Percentiles rank a stretch among this genome's conserved stretches.
phyloP scores from a whole-genome alignment of 2,888 invertebrate genomes.

The Cataglyphis cursor region DNA sequence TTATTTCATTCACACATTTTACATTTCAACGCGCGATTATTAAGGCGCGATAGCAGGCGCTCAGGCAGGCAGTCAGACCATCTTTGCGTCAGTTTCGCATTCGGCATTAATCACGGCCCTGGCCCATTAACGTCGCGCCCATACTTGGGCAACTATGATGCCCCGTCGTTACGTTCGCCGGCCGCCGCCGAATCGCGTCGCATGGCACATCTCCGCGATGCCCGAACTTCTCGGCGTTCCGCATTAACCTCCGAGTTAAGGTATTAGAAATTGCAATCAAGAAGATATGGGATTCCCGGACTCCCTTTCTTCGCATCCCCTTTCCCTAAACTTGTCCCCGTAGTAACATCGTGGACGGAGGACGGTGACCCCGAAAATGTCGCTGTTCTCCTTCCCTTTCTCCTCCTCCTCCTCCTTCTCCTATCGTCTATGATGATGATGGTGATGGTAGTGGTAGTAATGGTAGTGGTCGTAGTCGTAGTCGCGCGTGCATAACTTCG shows the following conservation, averaged over 20 bases:
- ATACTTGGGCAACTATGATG: slow-evolving; percentile 49
- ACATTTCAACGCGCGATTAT: neutral
- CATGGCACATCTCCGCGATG: slow-evolving; percentile 57
- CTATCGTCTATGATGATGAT: slow-evolving; percentile 34
- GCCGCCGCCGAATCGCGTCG: slow-evolving; percentile 51
- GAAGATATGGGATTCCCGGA: slow-evolving; percentile 30
- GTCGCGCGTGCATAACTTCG: slow-evolving; percentile 83
- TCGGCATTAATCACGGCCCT: slow-evolving; percentile 43
- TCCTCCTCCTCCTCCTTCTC: slow-evolving; percentile 21
- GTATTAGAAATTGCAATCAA: slow-evolving; percentile 59
- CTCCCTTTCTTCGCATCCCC: slow-evolving; percentile 19
- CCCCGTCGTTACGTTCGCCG: slow-evolving; percentile 38
- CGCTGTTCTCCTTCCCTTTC: slow-evolving; percentile 54
- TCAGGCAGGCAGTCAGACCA: neutral
- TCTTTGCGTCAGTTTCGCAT: slow-evolving; percentile 46
- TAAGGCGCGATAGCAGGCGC: neutral
- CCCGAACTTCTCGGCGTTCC: slow-evolving; percentile 53
- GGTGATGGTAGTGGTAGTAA: slow-evolving; percentile 28
- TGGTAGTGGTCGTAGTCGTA: slow-evolving; percentile 60
- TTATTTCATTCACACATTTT: slow-evolving; percentile 11
- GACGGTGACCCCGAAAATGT: slow-evolving; percentile 80
- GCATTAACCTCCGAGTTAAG: slow-evolving; percentile 52
- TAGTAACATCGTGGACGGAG: slow-evolving; percentile 57
- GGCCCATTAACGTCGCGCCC: slow-evolving; percentile 50
- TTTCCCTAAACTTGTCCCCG: slow-evolving; percentile 24